phyloP scores from a whole-genome alignment of 2,113 vertebrate genomes.

The Nettapus auritus region DNA sequence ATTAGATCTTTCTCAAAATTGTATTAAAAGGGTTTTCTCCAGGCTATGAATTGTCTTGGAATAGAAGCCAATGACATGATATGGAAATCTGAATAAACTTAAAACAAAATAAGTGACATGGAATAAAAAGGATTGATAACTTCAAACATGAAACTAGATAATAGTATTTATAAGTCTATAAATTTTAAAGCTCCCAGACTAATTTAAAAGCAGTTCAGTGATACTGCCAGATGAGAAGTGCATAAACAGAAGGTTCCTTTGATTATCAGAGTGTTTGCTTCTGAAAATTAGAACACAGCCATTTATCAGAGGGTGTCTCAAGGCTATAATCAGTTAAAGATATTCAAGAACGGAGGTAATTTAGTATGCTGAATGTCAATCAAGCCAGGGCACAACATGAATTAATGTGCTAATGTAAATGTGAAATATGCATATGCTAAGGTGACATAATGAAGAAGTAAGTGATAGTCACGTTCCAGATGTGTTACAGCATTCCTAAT shows the following conservation, averaged over 20 bases:
- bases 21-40: neutral
- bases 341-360: constrained; percentile 61
- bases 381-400: constrained; percentile 43
- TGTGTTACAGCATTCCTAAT: neutral
- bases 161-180: constrained; percentile 52
- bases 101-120: constrained; percentile 37
- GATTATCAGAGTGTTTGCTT: constrained; percentile 68
- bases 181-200: constrained; percentile 52
- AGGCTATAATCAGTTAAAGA: constrained; percentile 70
- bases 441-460: neutral
- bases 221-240: constrained; percentile 40
- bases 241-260: constrained; percentile 63
- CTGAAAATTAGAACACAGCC: constrained; percentile 64
- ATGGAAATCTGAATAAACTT: constrained; percentile 8
- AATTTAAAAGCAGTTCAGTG: constrained; percentile 64
- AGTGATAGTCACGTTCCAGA: neutral
- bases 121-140: constrained; percentile 28
- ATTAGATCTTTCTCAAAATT: constrained; percentile 29
- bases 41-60: neutral
- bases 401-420: constrained; percentile 13
- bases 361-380: constrained; percentile 58
- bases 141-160: constrained; percentile 39
- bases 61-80: neutral
- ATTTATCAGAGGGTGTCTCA: constrained; percentile 57
- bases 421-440: constrained; percentile 45